phyloP scores from a whole-genome alignment of 2,113 vertebrate species.

The Sander lucioperca region DNA sequence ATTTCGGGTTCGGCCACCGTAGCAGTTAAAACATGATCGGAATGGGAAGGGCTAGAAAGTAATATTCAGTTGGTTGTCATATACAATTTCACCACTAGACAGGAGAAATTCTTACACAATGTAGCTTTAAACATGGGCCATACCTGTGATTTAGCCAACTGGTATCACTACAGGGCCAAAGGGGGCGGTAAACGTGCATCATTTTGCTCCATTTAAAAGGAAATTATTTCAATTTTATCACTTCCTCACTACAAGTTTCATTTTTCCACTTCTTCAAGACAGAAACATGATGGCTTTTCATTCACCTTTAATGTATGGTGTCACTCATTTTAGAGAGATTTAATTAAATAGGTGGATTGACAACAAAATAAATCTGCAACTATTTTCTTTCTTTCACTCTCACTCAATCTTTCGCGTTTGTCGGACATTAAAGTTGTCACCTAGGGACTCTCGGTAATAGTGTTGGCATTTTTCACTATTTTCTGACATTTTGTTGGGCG shows the following conservation, averaged over 20 bases:
- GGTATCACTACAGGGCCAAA: neutral
- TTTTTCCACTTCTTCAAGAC: neutral
- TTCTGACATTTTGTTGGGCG: neutral
- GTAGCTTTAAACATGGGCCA: neutral
- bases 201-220: neutral
- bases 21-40: no score
- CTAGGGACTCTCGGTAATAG: neutral
- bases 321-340: neutral
- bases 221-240: constrained; percentile 2
- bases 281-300: neutral
- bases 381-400: no score
- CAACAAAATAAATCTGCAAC: no score
- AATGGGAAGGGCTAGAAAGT: no score
- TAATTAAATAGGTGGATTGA: neutral
- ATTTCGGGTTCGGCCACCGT: no score
- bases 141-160: neutral
- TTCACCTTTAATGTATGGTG: neutral
- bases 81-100: no score
- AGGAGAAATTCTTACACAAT: no score
- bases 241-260: neutral
- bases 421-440: neutral
- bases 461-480: neutral
- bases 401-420: neutral
- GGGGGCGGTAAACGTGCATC: neutral
- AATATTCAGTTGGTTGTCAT: no score